Conservation (phyloP, 2,113 vertebrate genomes). For the Hiodon alosoides region DNA sequence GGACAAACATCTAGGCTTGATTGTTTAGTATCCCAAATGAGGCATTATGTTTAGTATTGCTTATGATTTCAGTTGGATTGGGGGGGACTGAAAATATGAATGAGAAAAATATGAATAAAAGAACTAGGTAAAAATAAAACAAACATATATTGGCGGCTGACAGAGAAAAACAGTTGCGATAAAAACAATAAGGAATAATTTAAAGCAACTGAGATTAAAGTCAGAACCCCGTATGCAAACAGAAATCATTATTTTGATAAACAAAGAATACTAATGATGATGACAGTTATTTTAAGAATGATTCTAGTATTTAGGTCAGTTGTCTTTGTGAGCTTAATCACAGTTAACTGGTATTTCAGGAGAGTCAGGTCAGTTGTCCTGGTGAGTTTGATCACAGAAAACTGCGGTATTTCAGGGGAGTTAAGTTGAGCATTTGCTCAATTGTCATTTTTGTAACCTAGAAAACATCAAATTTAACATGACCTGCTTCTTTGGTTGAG, state of each 20-base stretch:
- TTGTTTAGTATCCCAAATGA: background rate
- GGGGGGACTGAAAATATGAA: background rate
- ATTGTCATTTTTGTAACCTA: no score
- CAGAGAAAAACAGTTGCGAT: background rate
- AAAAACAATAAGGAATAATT: background rate
- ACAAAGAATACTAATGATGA: background rate
- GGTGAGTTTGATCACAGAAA: background rate
- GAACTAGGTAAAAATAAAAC: conserved; percentile 4
- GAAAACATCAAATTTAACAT: no score
- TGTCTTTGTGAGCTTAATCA: no score
- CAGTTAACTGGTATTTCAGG: no score
- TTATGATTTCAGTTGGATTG: background rate
- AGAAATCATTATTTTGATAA: background rate
- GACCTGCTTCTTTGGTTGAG: no score
- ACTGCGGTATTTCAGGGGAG: background rate
- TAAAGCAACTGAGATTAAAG: background rate
- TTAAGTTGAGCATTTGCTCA: no score
- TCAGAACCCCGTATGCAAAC: background rate
- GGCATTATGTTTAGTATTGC: background rate
- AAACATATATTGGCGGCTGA: conserved; percentile 30
- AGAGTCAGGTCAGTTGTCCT: no score
- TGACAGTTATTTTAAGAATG: no score
- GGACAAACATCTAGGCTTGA: conserved; percentile 8
- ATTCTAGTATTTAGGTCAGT: no score
- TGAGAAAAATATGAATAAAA: conserved; percentile 6